Percentiles rank a stretch among this genome's conserved stretches.
These are phyloP conservation scores for Agriopis marginaria DNA, from an alignment of 2,888 invertebrate species.

Conservation along the genomic window DNA sequence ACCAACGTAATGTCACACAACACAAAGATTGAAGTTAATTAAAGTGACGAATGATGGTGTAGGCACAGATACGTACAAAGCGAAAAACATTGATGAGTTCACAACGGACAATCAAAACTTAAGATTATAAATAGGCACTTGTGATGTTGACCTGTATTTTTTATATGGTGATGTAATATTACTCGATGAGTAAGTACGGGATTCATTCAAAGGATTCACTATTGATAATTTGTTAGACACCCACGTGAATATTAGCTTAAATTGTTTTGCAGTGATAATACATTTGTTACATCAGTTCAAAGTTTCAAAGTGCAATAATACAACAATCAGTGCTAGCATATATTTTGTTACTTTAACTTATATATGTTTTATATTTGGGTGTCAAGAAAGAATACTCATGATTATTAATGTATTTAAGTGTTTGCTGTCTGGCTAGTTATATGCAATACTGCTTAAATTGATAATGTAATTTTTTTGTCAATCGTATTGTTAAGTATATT, in stretches of 20 bases:
- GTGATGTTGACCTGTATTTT: conserved; percentile 26
- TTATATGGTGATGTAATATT: conserved; percentile 28
- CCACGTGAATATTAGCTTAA: conserved; percentile 29
- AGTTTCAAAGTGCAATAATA: conserved; percentile 11
- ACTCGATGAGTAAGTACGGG: conserved; percentile 28
- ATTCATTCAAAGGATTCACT: conserved; percentile 24
- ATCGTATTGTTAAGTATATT: too few species aligned
- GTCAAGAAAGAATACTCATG: neutral
- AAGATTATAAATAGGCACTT: conserved; percentile 10
- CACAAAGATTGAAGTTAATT: conserved; percentile 15
- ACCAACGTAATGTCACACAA: neutral
- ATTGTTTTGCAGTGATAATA: conserved; percentile 21
- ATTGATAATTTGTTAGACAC: conserved; percentile 32
- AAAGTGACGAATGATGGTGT: conserved; percentile 22
- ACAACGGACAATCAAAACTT: conserved; percentile 18
- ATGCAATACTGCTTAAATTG: too few species aligned
- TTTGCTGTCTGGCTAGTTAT: too few species aligned
- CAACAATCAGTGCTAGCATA: neutral
- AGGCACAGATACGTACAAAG: conserved; percentile 1
- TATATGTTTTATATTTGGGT: neutral
- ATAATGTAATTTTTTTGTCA: too few species aligned
- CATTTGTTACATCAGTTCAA: conserved; percentile 12
- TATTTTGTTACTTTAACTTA: neutral
- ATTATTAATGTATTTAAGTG: too few species aligned
- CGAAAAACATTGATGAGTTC: conserved; percentile 22